Evolutionary conservation across 2,797 vertebrate species (phyloP).

Genomic region (Epinephelus coioides): DNA sequence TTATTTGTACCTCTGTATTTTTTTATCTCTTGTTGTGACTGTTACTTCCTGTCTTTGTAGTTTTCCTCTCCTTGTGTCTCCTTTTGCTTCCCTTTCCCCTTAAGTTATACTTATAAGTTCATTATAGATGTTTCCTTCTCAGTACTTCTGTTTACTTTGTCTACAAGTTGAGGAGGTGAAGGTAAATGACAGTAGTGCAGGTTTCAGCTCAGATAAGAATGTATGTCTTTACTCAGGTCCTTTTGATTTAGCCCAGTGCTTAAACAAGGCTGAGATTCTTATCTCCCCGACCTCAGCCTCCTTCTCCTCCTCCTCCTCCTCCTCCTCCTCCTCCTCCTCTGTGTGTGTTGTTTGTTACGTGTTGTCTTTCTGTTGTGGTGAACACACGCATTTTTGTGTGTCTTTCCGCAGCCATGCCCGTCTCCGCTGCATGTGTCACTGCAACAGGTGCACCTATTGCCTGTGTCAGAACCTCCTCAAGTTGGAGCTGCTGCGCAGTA

Average conservation of each 20-base stretch:
- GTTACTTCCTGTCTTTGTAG: conserved; percentile 1
- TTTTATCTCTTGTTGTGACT: conserved; percentile 2
- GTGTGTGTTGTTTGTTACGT: conserved; percentile 62
- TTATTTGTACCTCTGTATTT: not conserved
- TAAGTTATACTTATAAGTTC: not conserved
- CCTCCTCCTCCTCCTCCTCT: conserved; percentile 56
- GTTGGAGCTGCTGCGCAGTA: conserved; percentile 97
- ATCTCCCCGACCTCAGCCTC: conserved; percentile 67
- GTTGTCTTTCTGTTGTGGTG: conserved; percentile 59
- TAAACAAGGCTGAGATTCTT: not conserved
- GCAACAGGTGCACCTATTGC: conserved; percentile 99
- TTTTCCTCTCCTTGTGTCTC: conserved; percentile 10
- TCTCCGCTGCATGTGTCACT: conserved; percentile 97
- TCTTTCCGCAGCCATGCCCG: conserved; percentile 97
- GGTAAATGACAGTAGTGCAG: conserved; percentile 8
- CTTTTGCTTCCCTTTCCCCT: not conserved
- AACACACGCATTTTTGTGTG: conserved; percentile 84
- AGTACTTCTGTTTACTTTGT: not conserved
- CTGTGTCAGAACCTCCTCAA: conserved; percentile 99
- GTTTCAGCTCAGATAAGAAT: not conserved
- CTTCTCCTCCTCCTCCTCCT: conserved; percentile 72
- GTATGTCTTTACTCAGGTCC: not conserved
- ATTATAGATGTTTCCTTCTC: not conserved
- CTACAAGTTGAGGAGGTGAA: conserved; percentile 4
- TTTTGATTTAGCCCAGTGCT: not conserved